Base-by-base conservation (phyloP, 1,140 invertebrate genomes). In the Andrena cerasifolii region DNA sequence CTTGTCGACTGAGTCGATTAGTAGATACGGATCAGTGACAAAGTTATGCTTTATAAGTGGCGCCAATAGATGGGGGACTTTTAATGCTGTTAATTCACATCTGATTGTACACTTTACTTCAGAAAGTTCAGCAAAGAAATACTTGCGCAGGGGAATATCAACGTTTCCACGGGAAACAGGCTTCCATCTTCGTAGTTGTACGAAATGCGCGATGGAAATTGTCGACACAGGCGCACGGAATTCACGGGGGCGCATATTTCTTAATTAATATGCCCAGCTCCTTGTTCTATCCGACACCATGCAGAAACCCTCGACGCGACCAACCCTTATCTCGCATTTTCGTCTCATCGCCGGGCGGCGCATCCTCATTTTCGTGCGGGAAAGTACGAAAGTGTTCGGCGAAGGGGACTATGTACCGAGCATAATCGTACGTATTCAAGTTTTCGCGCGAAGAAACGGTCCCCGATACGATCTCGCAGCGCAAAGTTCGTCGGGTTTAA, bases 351-450 rank as follows among this genome's bases (percentile, higher is more conserved):
- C 51, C 58, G 3, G 51, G 1, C 43, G 73, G 21, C 21, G 45
- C 58, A 51, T 36, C 51, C n/a, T 53, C 59, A 53, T 63, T 86
- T 82, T 82, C 80, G 83, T 80, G 76, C 80, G 81, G 75, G 53
- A 54, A 85, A 75, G 79, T 82, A 87, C 85, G 58, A 79, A 82
- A 76, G 65, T 59, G 71, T 81, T 76, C 79, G 71, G 28, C 49
- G 61, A 76, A 63, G 67, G 47, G 70, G 75, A 26, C 36, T 56
- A 53, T 47, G 63, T 67, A 73, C 63, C 43, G 70, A 68, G 59
- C 56, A 59, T 61, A 76, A 53, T 47, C 63, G 59, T 66, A 53
- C 61, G 58, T 74, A 77, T 78, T 65, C 61, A 36, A 71, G 47
- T 61, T 81, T 62, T 81, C 66, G 59, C 51, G n/a, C 63, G 47